These are phyloP conservation scores for Paramisgurnus dabryanus DNA, from an alignment of 2,113 vertebrate species.

Conservation along the genomic window DNA sequence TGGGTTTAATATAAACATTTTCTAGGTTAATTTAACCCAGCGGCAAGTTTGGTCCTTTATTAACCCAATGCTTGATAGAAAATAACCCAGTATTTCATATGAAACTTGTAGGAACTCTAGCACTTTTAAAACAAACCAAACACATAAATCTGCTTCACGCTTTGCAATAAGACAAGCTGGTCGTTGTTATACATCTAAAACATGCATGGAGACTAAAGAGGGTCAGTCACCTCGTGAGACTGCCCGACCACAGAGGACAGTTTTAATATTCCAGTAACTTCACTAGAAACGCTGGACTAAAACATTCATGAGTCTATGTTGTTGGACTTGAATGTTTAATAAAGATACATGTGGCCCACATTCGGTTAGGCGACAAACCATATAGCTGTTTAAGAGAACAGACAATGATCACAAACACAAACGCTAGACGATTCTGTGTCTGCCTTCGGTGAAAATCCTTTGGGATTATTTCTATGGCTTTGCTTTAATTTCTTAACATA, in stretches of 20 bases:
- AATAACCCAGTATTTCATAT: no score
- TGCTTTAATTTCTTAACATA: background rate
- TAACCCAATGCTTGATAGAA: no score
- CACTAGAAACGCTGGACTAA: conserved; percentile 33
- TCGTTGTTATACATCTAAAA: conserved; percentile 29
- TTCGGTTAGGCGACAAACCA: background rate
- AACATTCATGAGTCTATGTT: conserved; percentile 49
- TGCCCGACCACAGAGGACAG: conserved; percentile 1
- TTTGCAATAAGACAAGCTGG: background rate
- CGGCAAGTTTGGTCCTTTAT: no score
- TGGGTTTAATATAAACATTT: no score
- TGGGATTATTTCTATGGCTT: background rate
- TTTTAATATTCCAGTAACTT: conserved; percentile 21
- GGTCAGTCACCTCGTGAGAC: conserved; percentile 27
- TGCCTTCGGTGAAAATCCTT: background rate
- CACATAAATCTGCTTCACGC: background rate
- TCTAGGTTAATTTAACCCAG: no score
- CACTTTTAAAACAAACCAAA: background rate
- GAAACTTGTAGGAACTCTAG: no score
- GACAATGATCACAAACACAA: background rate
- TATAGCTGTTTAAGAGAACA: conserved; percentile 1
- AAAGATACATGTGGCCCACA: conserved; percentile 20
- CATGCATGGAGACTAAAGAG: background rate
- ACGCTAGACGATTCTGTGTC: background rate
- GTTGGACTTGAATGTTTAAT: conserved; percentile 37